phyloP scores from a whole-genome alignment of 2,888 invertebrate species.

The Flexamia atlantica region DNA sequence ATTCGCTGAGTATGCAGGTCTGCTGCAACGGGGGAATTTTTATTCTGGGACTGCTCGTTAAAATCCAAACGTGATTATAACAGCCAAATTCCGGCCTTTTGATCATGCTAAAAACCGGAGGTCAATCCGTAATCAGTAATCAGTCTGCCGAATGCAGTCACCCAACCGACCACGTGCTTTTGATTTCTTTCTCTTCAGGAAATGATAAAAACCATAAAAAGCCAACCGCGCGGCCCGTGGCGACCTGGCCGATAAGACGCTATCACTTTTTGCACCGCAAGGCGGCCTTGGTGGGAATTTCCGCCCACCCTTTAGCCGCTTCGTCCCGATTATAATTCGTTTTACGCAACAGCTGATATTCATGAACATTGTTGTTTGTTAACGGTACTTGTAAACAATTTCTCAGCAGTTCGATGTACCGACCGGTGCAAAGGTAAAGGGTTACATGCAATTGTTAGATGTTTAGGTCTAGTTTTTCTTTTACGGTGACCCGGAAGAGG shows the following conservation, averaged over 20 bases:
- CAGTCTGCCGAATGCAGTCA: not conserved
- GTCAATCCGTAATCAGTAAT: too few species aligned
- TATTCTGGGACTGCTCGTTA: too few species aligned
- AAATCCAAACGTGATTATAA: not conserved
- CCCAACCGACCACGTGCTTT: not conserved
- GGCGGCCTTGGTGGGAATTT: conserved; percentile 12
- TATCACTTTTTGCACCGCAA: not conserved
- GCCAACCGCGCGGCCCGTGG: not conserved
- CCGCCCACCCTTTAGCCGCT: not conserved
- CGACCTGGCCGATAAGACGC: not conserved
- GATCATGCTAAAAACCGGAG: too few species aligned
- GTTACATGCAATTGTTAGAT: too few species aligned
- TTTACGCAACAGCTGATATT: not conserved
- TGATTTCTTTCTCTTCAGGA: conserved; percentile 5
- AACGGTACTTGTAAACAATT: too few species aligned
- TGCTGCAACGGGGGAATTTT: too few species aligned
- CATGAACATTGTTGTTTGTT: not conserved
- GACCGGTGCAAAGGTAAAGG: too few species aligned
- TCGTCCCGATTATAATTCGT: not conserved
- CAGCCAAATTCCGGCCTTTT: not conserved
- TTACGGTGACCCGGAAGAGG: too few species aligned
- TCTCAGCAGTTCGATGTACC: too few species aligned
- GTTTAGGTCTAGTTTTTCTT: too few species aligned
- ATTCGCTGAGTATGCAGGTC: too few species aligned
- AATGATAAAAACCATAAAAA: not conserved